These are phyloP conservation scores for Galleria mellonella DNA, from an alignment of 1,140 invertebrate species.

Conservation along the genomic window DNA sequence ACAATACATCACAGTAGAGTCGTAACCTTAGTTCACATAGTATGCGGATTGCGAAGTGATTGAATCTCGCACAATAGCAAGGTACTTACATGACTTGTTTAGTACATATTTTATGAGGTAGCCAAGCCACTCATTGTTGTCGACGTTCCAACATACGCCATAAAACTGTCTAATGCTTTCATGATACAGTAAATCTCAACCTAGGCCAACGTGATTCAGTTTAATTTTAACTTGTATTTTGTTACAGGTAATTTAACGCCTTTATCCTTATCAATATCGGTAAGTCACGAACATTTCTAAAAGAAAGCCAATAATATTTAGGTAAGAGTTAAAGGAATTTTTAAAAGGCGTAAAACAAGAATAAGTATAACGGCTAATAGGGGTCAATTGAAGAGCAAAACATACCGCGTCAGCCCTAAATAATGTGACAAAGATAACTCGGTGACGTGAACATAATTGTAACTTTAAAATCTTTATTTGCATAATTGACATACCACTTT, in stretches of 20 bases:
- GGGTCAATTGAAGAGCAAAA: too few relatives aligned
- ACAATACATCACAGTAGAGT: too few relatives aligned
- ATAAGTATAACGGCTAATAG: too few relatives aligned
- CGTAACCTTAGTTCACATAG: neutral
- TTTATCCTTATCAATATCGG: neutral
- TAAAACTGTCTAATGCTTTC: slow-evolving; percentile 31
- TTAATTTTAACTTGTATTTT: slow-evolving; percentile 1
- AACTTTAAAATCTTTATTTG: too few relatives aligned
- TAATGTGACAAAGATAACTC: too few relatives aligned
- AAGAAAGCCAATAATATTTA: too few relatives aligned
- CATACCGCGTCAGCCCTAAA: too few relatives aligned
- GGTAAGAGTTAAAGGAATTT: too few relatives aligned
- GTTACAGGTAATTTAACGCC: slow-evolving; percentile 9
- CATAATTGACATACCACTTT: too few relatives aligned
- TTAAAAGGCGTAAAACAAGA: too few relatives aligned
- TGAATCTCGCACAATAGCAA: slow-evolving; percentile 23
- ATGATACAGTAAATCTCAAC: slow-evolving; percentile 21
- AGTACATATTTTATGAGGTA: slow-evolving; percentile 30
- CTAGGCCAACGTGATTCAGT: slow-evolving; percentile 6
- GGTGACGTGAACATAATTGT: too few relatives aligned
- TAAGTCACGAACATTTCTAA: neutral
- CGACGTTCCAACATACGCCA: slow-evolving; percentile 21
- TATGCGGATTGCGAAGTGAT: slow-evolving; percentile 20
- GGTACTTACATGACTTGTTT: slow-evolving; percentile 22
- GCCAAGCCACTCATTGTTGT: slow-evolving; percentile 28